These are phyloP conservation scores for Oreonectes daqikongensis DNA, from an alignment of 2,797 vertebrate species.

Conservation along the genomic window DNA sequence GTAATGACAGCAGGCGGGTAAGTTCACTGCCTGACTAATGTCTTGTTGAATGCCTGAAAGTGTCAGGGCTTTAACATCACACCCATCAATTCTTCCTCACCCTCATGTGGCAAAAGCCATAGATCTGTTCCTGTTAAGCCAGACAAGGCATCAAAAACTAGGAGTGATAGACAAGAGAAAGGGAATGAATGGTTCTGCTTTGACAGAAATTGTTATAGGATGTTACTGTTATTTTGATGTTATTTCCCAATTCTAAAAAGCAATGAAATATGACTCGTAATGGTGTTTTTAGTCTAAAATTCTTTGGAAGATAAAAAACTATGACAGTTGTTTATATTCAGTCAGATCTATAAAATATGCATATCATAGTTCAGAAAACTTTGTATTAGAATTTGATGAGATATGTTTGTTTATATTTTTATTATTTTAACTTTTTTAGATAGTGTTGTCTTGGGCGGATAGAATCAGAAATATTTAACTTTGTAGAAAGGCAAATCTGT, in stretches of 20 bases:
- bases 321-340: not conserved
- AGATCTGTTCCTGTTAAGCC: constrained; percentile 22
- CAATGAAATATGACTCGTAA: not conserved
- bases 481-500: too few relatives aligned
- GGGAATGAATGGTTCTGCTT: not conserved
- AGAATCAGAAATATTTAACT: too few relatives aligned
- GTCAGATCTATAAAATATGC: not conserved
- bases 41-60: constrained; percentile 46
- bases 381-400: too few relatives aligned
- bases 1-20: constrained; percentile 29
- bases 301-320: not conserved
- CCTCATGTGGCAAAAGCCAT: constrained; percentile 39
- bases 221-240: not conserved
- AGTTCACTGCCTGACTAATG: constrained; percentile 48
- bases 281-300: not conserved
- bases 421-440: too few relatives aligned
- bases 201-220: not conserved
- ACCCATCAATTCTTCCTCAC: constrained; percentile 44
- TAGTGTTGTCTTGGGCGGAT: too few relatives aligned
- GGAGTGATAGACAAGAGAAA: constrained; percentile 25
- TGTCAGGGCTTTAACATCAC: constrained; percentile 46
- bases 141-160: constrained; percentile 38
- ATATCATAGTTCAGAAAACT: not conserved
- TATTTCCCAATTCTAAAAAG: not conserved
- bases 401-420: too few relatives aligned